These are phyloP conservation scores for Blastomussa wellsi DNA, from an alignment of 92 coral and sea anemone genomes.

Conservation along the genomic window DNA sequence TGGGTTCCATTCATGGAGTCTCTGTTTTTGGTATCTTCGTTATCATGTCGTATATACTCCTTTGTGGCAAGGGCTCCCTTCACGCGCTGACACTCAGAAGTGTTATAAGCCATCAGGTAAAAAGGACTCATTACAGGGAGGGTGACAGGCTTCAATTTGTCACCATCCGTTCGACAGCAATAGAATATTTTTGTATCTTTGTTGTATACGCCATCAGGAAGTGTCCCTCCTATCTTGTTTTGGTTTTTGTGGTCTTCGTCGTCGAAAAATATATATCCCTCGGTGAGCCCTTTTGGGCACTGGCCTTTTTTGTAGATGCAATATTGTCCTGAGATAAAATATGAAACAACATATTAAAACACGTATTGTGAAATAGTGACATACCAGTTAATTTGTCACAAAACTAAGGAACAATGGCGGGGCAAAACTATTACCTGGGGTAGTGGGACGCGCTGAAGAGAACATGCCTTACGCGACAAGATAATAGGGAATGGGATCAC, in stretches of 20 bases:
- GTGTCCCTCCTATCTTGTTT: constrained; percentile 51
- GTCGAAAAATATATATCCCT: constrained; percentile 64
- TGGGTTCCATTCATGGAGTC: constrained; percentile 37
- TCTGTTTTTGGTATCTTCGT: constrained; percentile 30
- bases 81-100: constrained; percentile 71
- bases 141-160: constrained; percentile 50
- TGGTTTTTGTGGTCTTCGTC: constrained; percentile 63
- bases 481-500: too few species aligned
- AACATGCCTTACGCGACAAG: too few species aligned
- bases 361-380: too few species aligned
- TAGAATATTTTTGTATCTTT: constrained; percentile 51
- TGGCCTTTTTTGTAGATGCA: constrained; percentile 72
- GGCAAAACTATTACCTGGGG: too few species aligned
- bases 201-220: constrained; percentile 67
- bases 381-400: background rate
- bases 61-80: constrained; percentile 62
- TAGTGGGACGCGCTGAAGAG: too few species aligned
- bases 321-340: constrained; percentile 55
- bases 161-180: constrained; percentile 71
- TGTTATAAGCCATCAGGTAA: constrained; percentile 61
- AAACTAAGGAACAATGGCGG: background rate
- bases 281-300: constrained; percentile 60
- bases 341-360: background rate
- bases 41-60: constrained; percentile 64
- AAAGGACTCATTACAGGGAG: constrained; percentile 63